These are phyloP conservation scores for Acromyrmex heyeri DNA, from an alignment of 1,140 invertebrate genomes.

Conservation along the genomic window DNA sequence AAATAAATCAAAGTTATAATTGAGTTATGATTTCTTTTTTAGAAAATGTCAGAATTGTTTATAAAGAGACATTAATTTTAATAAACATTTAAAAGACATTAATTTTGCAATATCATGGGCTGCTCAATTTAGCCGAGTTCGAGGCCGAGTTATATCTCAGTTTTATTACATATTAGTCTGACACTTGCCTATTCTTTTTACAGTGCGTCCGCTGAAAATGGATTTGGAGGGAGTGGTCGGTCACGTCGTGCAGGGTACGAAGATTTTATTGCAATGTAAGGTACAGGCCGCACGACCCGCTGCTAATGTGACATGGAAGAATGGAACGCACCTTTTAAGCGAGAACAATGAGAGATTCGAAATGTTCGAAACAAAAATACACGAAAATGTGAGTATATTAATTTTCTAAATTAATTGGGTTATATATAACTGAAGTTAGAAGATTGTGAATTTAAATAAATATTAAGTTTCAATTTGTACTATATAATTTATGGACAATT, in stretches of 20 bases:
- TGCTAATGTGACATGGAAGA: constrained; percentile 94
- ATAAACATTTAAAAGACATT: background rate
- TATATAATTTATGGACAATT: no score
- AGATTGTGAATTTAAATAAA: no score
- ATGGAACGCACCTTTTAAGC: constrained; percentile 89
- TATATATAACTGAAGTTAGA: no score
- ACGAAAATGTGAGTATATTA: constrained; percentile 83
- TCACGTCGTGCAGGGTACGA: constrained; percentile 92
- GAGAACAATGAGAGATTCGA: constrained; percentile 84
- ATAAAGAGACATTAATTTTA: background rate
- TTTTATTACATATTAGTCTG: constrained; percentile 9
- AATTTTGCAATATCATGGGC: background rate
- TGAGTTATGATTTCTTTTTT: background rate
- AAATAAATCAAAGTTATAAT: background rate
- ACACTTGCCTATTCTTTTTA: constrained; percentile 81
- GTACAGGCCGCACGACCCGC: constrained; percentile 93
- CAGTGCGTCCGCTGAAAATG: constrained; percentile 93
- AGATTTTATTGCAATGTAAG: constrained; percentile 92
- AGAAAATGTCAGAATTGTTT: background rate
- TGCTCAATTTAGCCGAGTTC: background rate
- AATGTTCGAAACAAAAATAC: constrained; percentile 82
- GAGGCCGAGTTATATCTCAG: background rate
- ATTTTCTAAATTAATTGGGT: no score
- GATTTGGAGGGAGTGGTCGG: constrained; percentile 91
- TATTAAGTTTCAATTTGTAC: no score